A percentile compares a stretch with the other conserved stretches of the same genome.
Conservation (phyloP, 2,888 invertebrate species). For the Euplagia quadripunctaria region DNA sequence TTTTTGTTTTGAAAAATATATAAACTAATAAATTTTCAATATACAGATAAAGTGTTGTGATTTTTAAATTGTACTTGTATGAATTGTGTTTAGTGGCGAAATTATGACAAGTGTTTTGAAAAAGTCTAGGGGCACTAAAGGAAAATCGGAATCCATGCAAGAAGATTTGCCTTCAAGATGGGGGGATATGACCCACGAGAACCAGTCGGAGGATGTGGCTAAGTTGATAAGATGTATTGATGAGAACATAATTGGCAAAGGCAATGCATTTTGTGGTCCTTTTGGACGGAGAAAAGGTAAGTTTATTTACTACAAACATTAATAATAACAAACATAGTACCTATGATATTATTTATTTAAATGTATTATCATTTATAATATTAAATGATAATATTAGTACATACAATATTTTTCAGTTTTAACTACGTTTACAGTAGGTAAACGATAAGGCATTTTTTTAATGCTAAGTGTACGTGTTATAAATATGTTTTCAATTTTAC, state of each 20-base stretch:
- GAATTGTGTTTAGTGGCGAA: slow-evolving; percentile 75
- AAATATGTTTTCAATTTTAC: background rate
- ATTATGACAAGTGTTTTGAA: slow-evolving; percentile 86
- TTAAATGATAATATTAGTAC: no score
- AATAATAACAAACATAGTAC: background rate
- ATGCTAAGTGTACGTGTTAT: background rate
- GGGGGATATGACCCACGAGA: slow-evolving; percentile 72
- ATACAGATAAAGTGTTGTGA: slow-evolving; percentile 44
- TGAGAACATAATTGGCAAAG: slow-evolving; percentile 93
- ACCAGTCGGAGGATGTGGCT: slow-evolving; percentile 89
- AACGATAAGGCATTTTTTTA: background rate
- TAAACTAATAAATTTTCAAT: slow-evolving; percentile 22
- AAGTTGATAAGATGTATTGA: slow-evolving; percentile 93
- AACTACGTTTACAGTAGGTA: background rate
- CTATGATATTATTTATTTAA: background rate
- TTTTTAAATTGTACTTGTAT: slow-evolving; percentile 29
- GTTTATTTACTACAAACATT: slow-evolving; percentile 30
- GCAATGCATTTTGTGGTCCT: slow-evolving; percentile 93
- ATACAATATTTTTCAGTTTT: background rate
- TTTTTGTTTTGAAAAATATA: slow-evolving; percentile 31
- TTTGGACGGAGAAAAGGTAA: slow-evolving; percentile 94
- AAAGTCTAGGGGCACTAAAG: slow-evolving; percentile 82
- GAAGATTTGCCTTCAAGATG: slow-evolving; percentile 82
- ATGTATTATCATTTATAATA: background rate
- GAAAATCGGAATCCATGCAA: slow-evolving; percentile 86